A percentile compares a stretch with the other conserved stretches of the same genome.
These are phyloP conservation scores for Rhynchomys soricoides DNA, from an alignment of 2,113 vertebrate genomes.

Conservation along the genomic window DNA sequence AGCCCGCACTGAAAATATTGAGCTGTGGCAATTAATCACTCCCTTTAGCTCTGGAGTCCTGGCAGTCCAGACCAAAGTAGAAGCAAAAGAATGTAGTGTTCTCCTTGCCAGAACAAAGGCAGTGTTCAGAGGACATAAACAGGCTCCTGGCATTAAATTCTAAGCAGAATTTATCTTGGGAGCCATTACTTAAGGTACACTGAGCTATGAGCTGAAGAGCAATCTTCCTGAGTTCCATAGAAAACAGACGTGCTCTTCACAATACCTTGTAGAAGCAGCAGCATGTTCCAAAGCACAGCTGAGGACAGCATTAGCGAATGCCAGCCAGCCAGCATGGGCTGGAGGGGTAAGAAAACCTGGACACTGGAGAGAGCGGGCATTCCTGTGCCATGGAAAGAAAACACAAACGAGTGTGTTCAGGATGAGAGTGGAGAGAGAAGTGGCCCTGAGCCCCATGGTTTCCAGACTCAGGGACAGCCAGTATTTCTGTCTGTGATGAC, in stretches of 20 bases:
- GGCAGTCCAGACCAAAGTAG: constrained; percentile 66
- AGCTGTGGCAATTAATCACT: constrained; percentile 61
- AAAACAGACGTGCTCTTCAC: neutral
- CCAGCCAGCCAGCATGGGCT: neutral
- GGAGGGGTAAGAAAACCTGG: neutral
- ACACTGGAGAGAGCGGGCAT: neutral
- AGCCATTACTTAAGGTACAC: constrained; percentile 52
- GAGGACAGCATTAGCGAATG: neutral
- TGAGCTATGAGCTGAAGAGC: neutral
- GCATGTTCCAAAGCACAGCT: neutral
- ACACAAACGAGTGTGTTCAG: neutral
- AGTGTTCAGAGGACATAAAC: constrained; percentile 64
- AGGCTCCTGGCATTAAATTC: constrained; percentile 49
- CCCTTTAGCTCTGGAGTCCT: constrained; percentile 63
- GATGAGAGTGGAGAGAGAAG: neutral
- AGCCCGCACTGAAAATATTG: constrained; percentile 28
- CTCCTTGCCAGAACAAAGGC: constrained; percentile 66
- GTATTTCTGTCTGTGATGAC: neutral
- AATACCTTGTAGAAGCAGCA: neutral
- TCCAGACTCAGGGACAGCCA: neutral
- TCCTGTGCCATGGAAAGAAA: neutral
- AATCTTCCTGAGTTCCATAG: neutral
- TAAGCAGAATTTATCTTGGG: constrained; percentile 28
- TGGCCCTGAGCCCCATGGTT: neutral
- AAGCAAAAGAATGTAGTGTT: constrained; percentile 67